Conservation (phyloP, 2,888 invertebrate species). For the Liodrosophila aerea region DNA sequence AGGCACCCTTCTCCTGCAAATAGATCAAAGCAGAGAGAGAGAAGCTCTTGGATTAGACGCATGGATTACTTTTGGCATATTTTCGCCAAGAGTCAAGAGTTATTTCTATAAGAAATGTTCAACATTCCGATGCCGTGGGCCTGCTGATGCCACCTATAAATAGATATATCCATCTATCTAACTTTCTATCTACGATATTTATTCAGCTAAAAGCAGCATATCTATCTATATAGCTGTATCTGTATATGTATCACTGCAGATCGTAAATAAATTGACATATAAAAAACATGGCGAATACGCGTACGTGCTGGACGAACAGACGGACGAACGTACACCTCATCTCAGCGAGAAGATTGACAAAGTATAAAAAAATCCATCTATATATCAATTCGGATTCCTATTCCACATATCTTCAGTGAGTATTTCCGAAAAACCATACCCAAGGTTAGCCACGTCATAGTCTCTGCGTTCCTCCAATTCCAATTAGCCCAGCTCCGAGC, state of each 20-base stretch:
- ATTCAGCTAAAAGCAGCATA: slow-evolving; percentile 11
- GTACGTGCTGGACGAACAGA: too few species aligned
- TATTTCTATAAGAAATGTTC: too few species aligned
- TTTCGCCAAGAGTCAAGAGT: neutral
- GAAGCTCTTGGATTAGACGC: neutral
- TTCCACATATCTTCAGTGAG: too few species aligned
- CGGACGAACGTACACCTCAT: neutral
- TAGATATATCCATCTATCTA: neutral
- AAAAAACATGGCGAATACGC: slow-evolving; percentile 52
- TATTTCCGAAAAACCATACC: slow-evolving; percentile 1
- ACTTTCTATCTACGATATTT: slow-evolving; percentile 20
- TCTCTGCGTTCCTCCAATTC: slow-evolving; percentile 10
- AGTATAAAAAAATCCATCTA: slow-evolving; percentile 3
- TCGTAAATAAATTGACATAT: slow-evolving; percentile 63
- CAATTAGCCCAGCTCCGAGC: slow-evolving; percentile 21
- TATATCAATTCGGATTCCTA: neutral
- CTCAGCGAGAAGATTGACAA: neutral
- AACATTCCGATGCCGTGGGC: too few species aligned
- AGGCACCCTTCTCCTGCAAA: slow-evolving; percentile 80
- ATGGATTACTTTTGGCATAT: neutral
- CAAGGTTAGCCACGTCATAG: slow-evolving; percentile 49
- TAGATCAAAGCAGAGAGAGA: neutral
- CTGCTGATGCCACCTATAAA: too few species aligned
- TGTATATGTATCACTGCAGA: slow-evolving; percentile 30
- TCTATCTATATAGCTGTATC: slow-evolving; percentile 17